Conservation (phyloP, 2,113 vertebrate species). For the Pseudorhombus dupliciocellatus region DNA sequence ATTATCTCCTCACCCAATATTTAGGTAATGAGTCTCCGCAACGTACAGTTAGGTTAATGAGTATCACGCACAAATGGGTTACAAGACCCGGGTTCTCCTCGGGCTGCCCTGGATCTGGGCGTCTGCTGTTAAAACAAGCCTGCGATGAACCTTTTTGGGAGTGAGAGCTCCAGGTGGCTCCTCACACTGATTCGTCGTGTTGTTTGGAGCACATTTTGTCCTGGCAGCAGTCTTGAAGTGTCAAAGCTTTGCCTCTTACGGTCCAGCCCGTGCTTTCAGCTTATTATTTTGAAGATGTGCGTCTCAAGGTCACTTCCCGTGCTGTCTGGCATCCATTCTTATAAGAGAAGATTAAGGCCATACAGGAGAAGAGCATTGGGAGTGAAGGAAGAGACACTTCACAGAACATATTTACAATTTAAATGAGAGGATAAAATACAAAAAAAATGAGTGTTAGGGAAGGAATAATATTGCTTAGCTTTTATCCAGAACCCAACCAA, state of each 20-base stretch:
- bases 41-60: conserved; percentile 64
- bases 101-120: conserved; percentile 66
- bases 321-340: conserved; percentile 21
- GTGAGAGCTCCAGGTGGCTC: conserved; percentile 74
- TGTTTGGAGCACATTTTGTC: conserved; percentile 71
- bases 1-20: conserved; percentile 32
- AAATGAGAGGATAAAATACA: background rate
- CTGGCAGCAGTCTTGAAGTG: conserved; percentile 67
- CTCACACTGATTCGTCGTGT: conserved; percentile 75
- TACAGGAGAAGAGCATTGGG: conserved; percentile 9
- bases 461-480: background rate
- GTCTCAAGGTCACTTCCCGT: conserved; percentile 66
- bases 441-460: background rate
- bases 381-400: background rate
- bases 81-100: conserved; percentile 50
- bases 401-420: conserved; percentile 1
- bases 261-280: conserved; percentile 61
- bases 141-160: conserved; percentile 59
- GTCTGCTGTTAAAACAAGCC: conserved; percentile 42
- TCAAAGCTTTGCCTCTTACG: conserved; percentile 54
- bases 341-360: conserved; percentile 34
- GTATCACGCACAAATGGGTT: conserved; percentile 65
- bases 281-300: conserved; percentile 65
- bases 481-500: background rate
- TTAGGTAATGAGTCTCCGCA: conserved; percentile 60